These are phyloP conservation scores for Andrena praecox DNA, from an alignment of 2,888 invertebrate genomes.

Conservation along the genomic window DNA sequence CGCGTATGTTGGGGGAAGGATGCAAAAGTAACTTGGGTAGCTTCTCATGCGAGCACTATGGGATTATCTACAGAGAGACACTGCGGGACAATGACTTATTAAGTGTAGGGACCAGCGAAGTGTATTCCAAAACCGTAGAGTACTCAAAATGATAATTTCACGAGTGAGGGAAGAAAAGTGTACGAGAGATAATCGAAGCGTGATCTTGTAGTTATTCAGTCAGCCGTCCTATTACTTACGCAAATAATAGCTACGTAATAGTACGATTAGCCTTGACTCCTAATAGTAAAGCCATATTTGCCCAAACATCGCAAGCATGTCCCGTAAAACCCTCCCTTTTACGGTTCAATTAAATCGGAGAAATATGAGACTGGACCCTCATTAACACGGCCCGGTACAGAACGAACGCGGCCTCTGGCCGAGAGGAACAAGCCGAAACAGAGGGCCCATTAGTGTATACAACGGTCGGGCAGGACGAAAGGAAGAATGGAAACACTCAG, in stretches of 20 bases:
- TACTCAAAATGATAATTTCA: no score
- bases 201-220: no score
- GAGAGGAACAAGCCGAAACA: constrained; percentile 19
- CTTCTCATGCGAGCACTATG: no score
- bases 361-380: constrained; percentile 3
- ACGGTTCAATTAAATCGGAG: constrained; percentile 7
- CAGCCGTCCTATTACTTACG: no score
- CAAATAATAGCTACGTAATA: no score
- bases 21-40: no score
- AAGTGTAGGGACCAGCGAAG: no score
- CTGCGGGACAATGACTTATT: no score
- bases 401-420: constrained; percentile 12
- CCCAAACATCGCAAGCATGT: background rate
- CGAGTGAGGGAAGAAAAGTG: no score
- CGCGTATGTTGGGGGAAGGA: background rate
- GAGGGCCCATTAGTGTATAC: constrained; percentile 34
- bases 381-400: constrained; percentile 25
- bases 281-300: background rate
- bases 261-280: background rate
- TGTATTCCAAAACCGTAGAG: no score
- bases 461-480: constrained; percentile 12
- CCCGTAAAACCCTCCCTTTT: background rate
- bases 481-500: background rate
- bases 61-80: no score
- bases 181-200: no score